phyloP scores from a whole-genome alignment of 2,888 invertebrate genomes.

The Theodoxus fluviatilis region DNA sequence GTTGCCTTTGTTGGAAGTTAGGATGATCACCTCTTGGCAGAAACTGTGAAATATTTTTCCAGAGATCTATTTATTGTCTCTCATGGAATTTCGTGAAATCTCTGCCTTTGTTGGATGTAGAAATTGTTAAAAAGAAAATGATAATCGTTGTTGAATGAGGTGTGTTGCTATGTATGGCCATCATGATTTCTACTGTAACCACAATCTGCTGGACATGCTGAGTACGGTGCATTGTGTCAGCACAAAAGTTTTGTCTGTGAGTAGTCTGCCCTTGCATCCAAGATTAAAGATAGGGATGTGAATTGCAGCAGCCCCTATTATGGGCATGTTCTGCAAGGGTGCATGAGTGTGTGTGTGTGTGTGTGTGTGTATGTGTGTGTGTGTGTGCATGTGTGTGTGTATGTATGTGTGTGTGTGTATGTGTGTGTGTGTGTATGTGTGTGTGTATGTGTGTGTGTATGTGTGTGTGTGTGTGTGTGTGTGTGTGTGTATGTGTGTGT shows the following conservation, averaged over 20 bases:
- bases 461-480: slow-evolving; percentile 14
- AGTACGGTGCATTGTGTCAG: slow-evolving; percentile 1
- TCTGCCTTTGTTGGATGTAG: too few relatives aligned
- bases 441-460: slow-evolving; percentile 8
- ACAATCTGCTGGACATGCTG: slow-evolving; percentile 1
- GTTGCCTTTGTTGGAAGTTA: too few relatives aligned
- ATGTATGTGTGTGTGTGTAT: not conserved
- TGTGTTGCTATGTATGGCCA: too few relatives aligned
- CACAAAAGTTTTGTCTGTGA: slow-evolving; percentile 15
- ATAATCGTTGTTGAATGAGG: too few relatives aligned
- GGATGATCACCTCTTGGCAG: too few relatives aligned
- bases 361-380: not conserved
- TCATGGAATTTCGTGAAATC: too few relatives aligned
- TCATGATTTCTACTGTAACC: not conserved
- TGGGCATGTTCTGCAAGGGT: not conserved
- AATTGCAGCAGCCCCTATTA: too few relatives aligned
- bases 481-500: slow-evolving; percentile 20
- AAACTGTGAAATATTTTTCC: too few relatives aligned
- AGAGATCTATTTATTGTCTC: too few relatives aligned
- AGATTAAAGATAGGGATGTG: too few relatives aligned
- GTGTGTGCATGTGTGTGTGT: not conserved
- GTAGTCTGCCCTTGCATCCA: too few relatives aligned
- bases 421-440: not conserved
- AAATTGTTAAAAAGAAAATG: too few relatives aligned
- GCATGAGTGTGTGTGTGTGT: not conserved